These are phyloP conservation scores for Pica pica DNA, from an alignment of 2,113 vertebrate genomes.

Conservation along the genomic window DNA sequence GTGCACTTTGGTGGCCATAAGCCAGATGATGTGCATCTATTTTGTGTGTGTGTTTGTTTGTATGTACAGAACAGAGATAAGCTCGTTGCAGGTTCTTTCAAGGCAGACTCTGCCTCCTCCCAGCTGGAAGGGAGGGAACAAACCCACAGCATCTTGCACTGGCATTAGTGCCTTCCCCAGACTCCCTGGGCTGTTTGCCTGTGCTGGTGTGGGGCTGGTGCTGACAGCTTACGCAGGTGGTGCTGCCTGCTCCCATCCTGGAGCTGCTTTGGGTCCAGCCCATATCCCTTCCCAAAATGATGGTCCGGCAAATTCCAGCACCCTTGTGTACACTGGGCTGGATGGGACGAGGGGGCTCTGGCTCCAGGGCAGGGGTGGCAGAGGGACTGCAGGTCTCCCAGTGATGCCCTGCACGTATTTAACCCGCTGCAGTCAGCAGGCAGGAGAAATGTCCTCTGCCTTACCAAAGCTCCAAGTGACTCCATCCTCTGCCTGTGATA, in stretches of 20 bases:
- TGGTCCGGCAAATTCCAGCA: background rate
- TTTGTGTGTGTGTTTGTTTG: too few relatives aligned
- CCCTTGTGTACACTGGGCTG: fast-evolving
- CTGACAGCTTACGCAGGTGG: background rate
- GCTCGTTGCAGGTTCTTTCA: background rate
- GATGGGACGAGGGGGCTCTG: background rate
- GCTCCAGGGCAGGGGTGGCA: background rate
- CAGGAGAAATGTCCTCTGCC: background rate
- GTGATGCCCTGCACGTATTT: background rate
- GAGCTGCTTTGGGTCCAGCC: background rate
- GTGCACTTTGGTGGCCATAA: background rate
- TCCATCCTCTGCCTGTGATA: background rate
- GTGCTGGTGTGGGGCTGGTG: background rate
- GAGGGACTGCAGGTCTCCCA: background rate
- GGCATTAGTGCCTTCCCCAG: background rate
- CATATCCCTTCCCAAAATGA: background rate
- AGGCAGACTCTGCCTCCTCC: background rate
- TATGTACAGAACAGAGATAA: fast-evolving
- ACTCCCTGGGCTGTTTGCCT: too few relatives aligned
- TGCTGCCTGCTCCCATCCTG: fast-evolving
- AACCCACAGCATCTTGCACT: background rate
- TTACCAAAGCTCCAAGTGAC: background rate
- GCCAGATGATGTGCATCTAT: background rate
- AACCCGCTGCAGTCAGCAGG: background rate
- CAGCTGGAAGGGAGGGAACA: background rate